Base-by-base conservation (phyloP, 2,888 invertebrate species). In the Morpho helenor region DNA sequence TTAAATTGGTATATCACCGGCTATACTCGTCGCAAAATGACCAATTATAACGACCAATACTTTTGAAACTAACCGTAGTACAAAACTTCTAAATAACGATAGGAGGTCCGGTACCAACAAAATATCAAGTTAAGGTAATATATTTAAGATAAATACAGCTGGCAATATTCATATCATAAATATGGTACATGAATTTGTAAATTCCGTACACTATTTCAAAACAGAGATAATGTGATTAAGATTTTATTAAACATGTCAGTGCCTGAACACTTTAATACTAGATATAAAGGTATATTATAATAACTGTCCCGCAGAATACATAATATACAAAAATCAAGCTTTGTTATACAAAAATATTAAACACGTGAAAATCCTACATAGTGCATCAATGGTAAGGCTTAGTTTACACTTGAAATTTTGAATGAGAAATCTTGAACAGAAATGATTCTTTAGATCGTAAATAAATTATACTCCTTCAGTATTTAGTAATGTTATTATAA, bases 201-300 rank as follows among this genome's bases (percentile, higher is more conserved):
- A 57, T 47, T 50, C 44, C 60, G 52, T 54, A 51, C 3, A 31
- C 3, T 31, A 31, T 31, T 31, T 31, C 3, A 31, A 31, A 31
- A 31, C 31, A 31, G 31, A 31, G 31, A 5, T 31, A 53, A 31
- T 22, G 9, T 44, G 66, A 61, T 46, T 56, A 63, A 61, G 57
- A 53, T 50, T 61, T 59, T 60, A 59, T 46, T 51, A 57, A 61
- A 61, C 65, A 58, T 53, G 58, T 58, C 56, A 62, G 64, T 63
- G 67, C 69, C 69, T 57, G 66, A 58, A 62, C 60, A 69, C 65
- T 61, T 48, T 56, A 61, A 62, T 60, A 59, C 62, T 50, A 8
- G n/a, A 16, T 50, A 31, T 51, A 49, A 9, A 49, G 8, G 2
- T 48, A 47, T 8, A 48, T 41, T 31, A 46, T 47, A 31, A 51